A percentile compares a stretch with the other conserved stretches of the same genome.
Evolutionary conservation across 2,113 vertebrate species (phyloP).

Genomic region (Rhea pennata): DNA sequence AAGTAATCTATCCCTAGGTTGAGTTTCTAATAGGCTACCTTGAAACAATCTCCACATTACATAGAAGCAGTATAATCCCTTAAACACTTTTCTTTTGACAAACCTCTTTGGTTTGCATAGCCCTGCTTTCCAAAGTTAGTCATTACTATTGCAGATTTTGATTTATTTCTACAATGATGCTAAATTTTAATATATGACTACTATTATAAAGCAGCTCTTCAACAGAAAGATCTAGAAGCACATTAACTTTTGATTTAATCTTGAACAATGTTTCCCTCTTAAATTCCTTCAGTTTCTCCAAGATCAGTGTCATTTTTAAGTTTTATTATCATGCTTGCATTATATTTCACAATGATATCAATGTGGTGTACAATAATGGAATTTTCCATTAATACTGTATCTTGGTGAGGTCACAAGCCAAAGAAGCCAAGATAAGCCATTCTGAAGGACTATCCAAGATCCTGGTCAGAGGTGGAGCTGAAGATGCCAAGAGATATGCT

Average conservation of each 20-base stretch:
- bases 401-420: background rate
- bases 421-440: background rate
- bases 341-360: background rate
- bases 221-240: background rate
- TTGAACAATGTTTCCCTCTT: background rate
- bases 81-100: background rate
- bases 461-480: background rate
- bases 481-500: background rate
- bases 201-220: background rate
- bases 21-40: background rate
- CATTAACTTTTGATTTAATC: background rate
- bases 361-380: fast-evolving
- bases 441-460: background rate
- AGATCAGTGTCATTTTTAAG: background rate
- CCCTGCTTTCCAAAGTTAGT: background rate
- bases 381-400: too few relatives aligned
- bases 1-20: background rate
- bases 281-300: background rate
- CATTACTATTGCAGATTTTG: background rate
- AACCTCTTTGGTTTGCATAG: background rate
- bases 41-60: background rate
- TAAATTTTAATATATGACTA: background rate
- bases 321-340: background rate
- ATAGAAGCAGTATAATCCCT: background rate
- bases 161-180: background rate